Conservation (phyloP, 1,140 invertebrate species). For the Eubasilissa regina region DNA sequence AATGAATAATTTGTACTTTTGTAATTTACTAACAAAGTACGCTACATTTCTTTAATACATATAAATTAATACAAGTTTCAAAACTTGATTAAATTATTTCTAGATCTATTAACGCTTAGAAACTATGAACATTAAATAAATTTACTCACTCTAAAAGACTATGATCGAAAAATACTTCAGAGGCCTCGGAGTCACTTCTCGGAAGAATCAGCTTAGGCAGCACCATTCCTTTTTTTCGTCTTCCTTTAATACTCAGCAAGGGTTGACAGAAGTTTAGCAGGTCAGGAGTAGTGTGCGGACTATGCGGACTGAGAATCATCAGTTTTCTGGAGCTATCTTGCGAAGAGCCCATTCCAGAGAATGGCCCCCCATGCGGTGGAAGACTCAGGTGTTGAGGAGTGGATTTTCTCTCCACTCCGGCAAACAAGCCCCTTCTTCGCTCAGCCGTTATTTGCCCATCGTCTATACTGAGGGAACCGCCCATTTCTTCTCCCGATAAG, state of each 20-base stretch:
- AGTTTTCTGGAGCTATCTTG: slow-evolving; percentile 75
- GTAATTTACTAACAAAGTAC: no score
- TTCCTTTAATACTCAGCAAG: slow-evolving; percentile 75
- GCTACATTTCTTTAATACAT: no score
- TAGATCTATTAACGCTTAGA: no score
- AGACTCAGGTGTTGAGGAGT: slow-evolving; percentile 80
- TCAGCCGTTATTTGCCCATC: slow-evolving; percentile 72
- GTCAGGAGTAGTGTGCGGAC: slow-evolving; percentile 76
- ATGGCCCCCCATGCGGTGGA: slow-evolving; percentile 75
- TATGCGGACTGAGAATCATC: slow-evolving; percentile 83
- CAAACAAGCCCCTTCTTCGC: slow-evolving; percentile 77
- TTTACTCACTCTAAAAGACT: slow-evolving; percentile 75
- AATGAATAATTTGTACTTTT: no score
- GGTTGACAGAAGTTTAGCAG: slow-evolving; percentile 74
- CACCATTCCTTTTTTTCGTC: slow-evolving; percentile 81
- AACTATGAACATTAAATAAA: background rate
- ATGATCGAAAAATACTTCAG: slow-evolving; percentile 76
- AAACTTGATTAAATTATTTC: no score
- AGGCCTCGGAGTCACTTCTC: slow-evolving; percentile 79
- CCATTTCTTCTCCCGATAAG: slow-evolving; percentile 75
- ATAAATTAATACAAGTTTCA: no score
- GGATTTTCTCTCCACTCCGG: slow-evolving; percentile 74
- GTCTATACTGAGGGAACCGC: slow-evolving; percentile 63
- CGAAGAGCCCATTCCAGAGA: slow-evolving; percentile 70
- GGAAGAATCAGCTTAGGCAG: slow-evolving; percentile 83